Evolutionary conservation across 2,113 vertebrate genomes (phyloP).

Genomic region (Gymnocephalus cernua): DNA sequence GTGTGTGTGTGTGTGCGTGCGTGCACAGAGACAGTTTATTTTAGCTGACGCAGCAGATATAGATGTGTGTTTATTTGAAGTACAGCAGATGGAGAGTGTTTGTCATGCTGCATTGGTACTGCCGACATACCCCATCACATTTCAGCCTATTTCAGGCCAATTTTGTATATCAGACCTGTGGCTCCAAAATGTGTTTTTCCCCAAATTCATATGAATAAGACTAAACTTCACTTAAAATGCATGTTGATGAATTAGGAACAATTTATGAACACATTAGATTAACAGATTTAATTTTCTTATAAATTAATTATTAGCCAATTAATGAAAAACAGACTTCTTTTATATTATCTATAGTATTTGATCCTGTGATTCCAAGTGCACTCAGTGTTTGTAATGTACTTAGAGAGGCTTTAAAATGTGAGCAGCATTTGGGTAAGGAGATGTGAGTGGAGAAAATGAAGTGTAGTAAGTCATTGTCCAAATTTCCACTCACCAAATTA

Average conservation of each 20-base stretch:
- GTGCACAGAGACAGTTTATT: slow-evolving; percentile 7
- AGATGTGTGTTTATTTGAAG: slow-evolving; percentile 62
- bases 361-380: too few species aligned
- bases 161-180: slow-evolving; percentile 14
- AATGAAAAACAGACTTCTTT: background rate
- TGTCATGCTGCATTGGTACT: slow-evolving; percentile 42
- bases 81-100: slow-evolving; percentile 64
- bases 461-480: background rate
- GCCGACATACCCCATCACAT: slow-evolving; percentile 16
- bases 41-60: slow-evolving; percentile 68
- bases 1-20: slow-evolving; percentile 20
- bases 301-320: background rate
- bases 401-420: background rate
- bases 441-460: background rate
- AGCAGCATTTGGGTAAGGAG: background rate
- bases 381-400: too few species aligned
- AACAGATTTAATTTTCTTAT: background rate
- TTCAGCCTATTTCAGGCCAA: slow-evolving; percentile 27
- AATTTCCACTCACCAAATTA: background rate
- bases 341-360: background rate
- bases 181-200: background rate
- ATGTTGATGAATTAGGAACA: background rate
- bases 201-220: background rate
- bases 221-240: background rate
- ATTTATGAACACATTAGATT: background rate